Conservation (phyloP, 2,888 invertebrate species). For the Sepioteuthis lessoniana region DNA sequence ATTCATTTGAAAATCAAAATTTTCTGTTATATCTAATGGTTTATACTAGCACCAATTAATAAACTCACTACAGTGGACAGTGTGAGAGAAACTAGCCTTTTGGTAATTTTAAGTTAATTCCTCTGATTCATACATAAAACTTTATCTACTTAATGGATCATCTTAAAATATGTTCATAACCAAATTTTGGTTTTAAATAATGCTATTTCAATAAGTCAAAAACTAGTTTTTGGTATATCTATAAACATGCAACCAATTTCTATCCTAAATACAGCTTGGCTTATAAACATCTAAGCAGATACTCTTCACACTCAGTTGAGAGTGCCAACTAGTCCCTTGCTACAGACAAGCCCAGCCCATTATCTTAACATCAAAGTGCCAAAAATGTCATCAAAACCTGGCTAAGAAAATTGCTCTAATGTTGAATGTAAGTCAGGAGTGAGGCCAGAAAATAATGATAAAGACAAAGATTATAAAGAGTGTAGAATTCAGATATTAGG, state of each 20-base stretch:
- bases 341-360: neutral
- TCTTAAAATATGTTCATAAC: neutral
- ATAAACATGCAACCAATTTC: neutral
- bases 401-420: neutral
- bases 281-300: neutral
- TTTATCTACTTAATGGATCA: neutral
- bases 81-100: no score
- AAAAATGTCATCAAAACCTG: constrained; percentile 6
- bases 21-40: no score
- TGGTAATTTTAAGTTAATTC: no score
- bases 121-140: neutral
- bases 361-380: neutral
- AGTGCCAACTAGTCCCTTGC: neutral
- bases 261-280: neutral
- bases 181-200: neutral
- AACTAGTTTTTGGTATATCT: neutral
- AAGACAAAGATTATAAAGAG: neutral
- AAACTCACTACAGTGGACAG: no score
- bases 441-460: neutral
- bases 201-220: neutral
- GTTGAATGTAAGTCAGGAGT: neutral
- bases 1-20: no score
- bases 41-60: no score
- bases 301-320: neutral
- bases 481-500: neutral